A percentile compares a stretch with the other conserved stretches of the same genome.
phyloP scores from a whole-genome alignment of 35 echinoderm and acorn worm genomes.

The Stichopus chloronotus region DNA sequence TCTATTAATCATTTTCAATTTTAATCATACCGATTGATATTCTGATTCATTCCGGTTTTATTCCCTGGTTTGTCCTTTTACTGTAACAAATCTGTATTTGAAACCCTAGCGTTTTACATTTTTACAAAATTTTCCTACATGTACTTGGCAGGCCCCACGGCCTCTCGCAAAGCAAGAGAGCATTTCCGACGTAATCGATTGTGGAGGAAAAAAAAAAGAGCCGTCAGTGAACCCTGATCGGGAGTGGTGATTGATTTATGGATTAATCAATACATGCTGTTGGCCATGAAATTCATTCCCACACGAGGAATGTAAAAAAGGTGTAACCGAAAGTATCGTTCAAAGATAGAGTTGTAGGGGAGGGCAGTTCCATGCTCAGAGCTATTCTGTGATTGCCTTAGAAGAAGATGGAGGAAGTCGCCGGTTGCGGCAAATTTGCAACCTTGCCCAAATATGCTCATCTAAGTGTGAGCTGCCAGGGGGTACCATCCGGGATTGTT shows the following conservation, averaged over 20 bases:
- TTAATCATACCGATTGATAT: not conserved
- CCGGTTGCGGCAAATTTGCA: not conserved
- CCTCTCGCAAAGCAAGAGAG: slow-evolving; percentile 31
- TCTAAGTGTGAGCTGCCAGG: not conserved
- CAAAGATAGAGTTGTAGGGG: slow-evolving; percentile 21
- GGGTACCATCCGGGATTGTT: too few species aligned
- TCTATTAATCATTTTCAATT: not conserved
- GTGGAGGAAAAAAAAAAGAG: slow-evolving; percentile 13
- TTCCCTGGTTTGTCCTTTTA: not conserved
- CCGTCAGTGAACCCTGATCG: slow-evolving; percentile 44
- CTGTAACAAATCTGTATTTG: not conserved
- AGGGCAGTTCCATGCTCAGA: slow-evolving; percentile 41
- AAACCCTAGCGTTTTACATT: slow-evolving; percentile 27
- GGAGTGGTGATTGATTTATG: slow-evolving; percentile 61
- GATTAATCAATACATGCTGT: slow-evolving; percentile 64
- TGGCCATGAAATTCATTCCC: slow-evolving; percentile 59
- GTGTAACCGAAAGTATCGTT: slow-evolving; percentile 56
- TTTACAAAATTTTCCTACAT: slow-evolving; percentile 7
- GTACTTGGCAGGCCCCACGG: slow-evolving; percentile 29
- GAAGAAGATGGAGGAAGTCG: not conserved
- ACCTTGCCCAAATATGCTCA: slow-evolving; percentile 1
- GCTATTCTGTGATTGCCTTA: slow-evolving; percentile 18
- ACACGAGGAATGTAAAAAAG: slow-evolving; percentile 28
- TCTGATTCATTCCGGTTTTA: not conserved
- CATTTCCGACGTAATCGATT: slow-evolving; percentile 55